phyloP scores from a whole-genome alignment of 1,140 invertebrate genomes.

The Hetaerina americana region DNA sequence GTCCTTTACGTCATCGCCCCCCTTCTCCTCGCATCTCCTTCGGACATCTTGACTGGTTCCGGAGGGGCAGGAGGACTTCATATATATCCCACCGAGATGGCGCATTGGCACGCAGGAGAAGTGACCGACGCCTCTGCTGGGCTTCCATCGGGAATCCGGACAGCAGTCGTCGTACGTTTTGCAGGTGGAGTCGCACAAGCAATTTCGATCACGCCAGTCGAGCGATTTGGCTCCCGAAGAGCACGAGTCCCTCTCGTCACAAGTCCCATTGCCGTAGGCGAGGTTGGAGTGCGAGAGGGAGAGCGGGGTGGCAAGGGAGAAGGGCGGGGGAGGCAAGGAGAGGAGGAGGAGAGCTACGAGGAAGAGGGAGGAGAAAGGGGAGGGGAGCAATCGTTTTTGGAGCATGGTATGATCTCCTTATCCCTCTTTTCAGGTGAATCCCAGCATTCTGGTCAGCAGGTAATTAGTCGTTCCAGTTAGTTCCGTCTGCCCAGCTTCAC shows the following conservation, averaged over 20 bases:
- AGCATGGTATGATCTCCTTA: not conserved
- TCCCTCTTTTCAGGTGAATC: not conserved
- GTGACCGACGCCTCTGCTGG: not conserved
- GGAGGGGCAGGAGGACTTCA: constrained; percentile 30
- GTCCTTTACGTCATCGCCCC: constrained; percentile 7
- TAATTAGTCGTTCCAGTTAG: not conserved
- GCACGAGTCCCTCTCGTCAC: not conserved
- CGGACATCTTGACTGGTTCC: constrained; percentile 17
- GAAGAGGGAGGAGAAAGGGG: not conserved
- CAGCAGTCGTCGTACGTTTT: not conserved
- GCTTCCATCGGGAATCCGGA: not conserved
- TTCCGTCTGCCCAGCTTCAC: not conserved
- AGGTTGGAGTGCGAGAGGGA: not conserved
- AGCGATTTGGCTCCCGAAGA: not conserved
- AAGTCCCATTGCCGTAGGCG: not conserved
- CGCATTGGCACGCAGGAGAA: constrained; percentile 29
- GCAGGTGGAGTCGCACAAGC: not conserved
- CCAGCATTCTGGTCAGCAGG: not conserved
- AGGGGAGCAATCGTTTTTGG: not conserved
- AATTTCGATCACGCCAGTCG: not conserved
- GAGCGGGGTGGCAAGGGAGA: no score
- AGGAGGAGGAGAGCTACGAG: not conserved
- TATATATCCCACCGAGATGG: constrained; percentile 33
- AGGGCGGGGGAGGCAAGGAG: not conserved
- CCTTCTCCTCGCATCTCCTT: constrained; percentile 20